phyloP scores from a whole-genome alignment of 2,113 vertebrate species.

The Poeciliopsis turrubarensis region DNA sequence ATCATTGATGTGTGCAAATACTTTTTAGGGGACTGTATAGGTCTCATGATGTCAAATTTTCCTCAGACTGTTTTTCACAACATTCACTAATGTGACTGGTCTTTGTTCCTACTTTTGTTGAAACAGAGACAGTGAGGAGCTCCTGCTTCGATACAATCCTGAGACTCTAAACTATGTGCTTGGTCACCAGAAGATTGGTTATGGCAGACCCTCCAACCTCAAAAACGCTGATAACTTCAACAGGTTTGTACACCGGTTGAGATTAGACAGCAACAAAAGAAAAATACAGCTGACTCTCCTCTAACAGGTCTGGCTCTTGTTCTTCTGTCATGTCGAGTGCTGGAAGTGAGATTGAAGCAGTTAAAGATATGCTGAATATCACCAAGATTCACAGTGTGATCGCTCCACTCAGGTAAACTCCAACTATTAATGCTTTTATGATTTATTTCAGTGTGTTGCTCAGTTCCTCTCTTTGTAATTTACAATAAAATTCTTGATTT shows the following conservation, averaged over 20 bases:
- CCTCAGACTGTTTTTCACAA: not conserved
- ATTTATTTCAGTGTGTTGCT: not conserved
- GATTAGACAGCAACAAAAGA: not conserved
- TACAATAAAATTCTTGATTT: too few relatives aligned
- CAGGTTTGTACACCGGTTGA: slow-evolving; percentile 58
- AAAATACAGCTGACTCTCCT: not conserved
- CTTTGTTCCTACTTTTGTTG: slow-evolving; percentile 20
- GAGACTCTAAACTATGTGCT: slow-evolving; percentile 83
- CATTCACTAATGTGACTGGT: not conserved
- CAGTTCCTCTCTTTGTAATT: not conserved
- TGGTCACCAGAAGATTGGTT: slow-evolving; percentile 40
- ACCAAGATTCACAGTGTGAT: slow-evolving; percentile 80
- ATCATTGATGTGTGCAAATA: too few relatives aligned
- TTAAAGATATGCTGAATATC: slow-evolving; percentile 82
- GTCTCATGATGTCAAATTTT: too few relatives aligned
- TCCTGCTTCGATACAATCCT: slow-evolving; percentile 79
- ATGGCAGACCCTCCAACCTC: not conserved
- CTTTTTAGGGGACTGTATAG: too few relatives aligned
- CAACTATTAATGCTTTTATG: not conserved
- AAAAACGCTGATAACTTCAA: slow-evolving; percentile 11
- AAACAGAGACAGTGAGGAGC: slow-evolving; percentile 75
- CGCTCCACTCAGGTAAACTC: slow-evolving; percentile 80
- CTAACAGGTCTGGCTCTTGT: slow-evolving; percentile 51
- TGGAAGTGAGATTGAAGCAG: slow-evolving; percentile 71
- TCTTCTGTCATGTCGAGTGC: slow-evolving; percentile 55